These are phyloP conservation scores for Oryzaephilus surinamensis DNA, from an alignment of 1,140 invertebrate genomes.

Conservation along the genomic window DNA sequence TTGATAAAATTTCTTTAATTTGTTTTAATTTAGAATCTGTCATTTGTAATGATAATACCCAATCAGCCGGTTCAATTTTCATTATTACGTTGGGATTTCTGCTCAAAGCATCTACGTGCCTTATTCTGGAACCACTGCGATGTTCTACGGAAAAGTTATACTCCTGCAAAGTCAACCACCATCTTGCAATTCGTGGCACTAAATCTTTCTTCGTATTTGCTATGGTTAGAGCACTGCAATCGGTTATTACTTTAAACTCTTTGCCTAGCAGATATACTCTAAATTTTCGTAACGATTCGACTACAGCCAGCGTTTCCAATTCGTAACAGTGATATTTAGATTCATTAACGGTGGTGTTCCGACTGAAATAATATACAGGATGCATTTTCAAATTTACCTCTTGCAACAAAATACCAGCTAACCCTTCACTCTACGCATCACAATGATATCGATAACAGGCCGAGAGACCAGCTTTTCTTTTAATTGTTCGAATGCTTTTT, in stretches of 20 bases:
- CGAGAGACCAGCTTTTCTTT: slow-evolving; percentile 10
- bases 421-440: slow-evolving; percentile 12
- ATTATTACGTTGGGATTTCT: no score
- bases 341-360: slow-evolving; percentile 20
- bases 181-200: slow-evolving; percentile 24
- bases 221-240: slow-evolving; percentile 22
- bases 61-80: slow-evolving; percentile 7
- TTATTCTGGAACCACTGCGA: no score
- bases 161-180: slow-evolving; percentile 26
- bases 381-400: slow-evolving; percentile 4
- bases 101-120: no score
- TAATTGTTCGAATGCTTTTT: slow-evolving; percentile 6
- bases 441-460: slow-evolving; percentile 18
- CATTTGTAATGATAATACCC: slow-evolving; percentile 12
- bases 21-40: slow-evolving; percentile 8
- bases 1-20: slow-evolving; percentile 7
- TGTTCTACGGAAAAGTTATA: no score
- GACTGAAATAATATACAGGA: slow-evolving; percentile 14
- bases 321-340: slow-evolving; percentile 35
- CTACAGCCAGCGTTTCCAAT: slow-evolving; percentile 17
- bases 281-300: slow-evolving; percentile 15
- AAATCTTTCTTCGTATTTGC: slow-evolving; percentile 20
- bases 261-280: slow-evolving; percentile 17
- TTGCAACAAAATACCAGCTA: slow-evolving; percentile 13
- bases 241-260: slow-evolving; percentile 20